Percentiles rank a stretch among this genome's conserved stretches.
phyloP scores from a whole-genome alignment of 2,797 vertebrate genomes.

The Melanotaenia trifasciata region DNA sequence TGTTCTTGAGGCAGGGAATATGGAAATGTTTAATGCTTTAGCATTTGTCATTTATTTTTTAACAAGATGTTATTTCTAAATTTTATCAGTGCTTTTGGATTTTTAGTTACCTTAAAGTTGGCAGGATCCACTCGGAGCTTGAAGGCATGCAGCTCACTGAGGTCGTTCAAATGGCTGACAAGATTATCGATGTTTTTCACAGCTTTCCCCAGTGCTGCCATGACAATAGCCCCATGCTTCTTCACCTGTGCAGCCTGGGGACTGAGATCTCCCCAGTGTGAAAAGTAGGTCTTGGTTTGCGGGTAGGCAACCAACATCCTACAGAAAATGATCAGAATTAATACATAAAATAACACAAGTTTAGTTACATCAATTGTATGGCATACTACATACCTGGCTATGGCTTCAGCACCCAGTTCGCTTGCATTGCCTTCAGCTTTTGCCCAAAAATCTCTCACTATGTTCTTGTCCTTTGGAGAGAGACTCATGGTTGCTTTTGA shows the following conservation, averaged over 20 bases:
- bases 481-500: neutral
- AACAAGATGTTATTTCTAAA: too few species aligned
- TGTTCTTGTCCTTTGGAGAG: neutral
- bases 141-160: constrained; percentile 81
- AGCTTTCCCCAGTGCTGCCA: constrained; percentile 67
- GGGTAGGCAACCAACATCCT: constrained; percentile 63
- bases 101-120: constrained; percentile 76
- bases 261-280: constrained; percentile 53
- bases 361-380: neutral
- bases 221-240: constrained; percentile 70
- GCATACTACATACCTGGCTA: neutral
- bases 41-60: neutral
- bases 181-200: constrained; percentile 77
- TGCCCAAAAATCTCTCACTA: neutral
- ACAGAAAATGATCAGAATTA: neutral
- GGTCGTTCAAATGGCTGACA: constrained; percentile 46
- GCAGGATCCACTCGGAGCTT: constrained; percentile 76
- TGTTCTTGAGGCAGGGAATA: too few species aligned
- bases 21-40: too few species aligned
- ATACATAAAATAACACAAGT: neutral
- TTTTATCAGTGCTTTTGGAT: neutral
- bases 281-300: constrained; percentile 70
- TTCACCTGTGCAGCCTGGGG: constrained; percentile 67
- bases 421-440: neutral
- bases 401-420: neutral